Percentiles rank a stretch among this genome's conserved stretches.
These are phyloP conservation scores for Catharus bicknelli DNA, from an alignment of 2,113 vertebrate species.

Conservation along the genomic window DNA sequence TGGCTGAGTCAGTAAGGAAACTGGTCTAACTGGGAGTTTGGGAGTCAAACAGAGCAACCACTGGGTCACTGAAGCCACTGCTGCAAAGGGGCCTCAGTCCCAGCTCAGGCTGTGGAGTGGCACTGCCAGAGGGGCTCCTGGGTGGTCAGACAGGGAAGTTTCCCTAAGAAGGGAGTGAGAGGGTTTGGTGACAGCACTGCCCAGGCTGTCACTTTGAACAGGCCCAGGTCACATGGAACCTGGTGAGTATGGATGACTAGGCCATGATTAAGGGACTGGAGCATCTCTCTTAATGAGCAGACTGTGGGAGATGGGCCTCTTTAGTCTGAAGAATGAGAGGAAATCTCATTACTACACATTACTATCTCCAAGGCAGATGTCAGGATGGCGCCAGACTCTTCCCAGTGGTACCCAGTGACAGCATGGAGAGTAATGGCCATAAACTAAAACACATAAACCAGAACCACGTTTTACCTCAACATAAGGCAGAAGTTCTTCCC, in stretches of 20 bases:
- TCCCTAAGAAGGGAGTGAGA: background rate
- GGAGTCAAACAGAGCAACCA: background rate
- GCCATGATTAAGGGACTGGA: background rate
- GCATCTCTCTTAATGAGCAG: background rate
- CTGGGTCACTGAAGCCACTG: rapidly evolving
- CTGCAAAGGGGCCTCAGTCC: background rate
- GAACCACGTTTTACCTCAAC: rapidly evolving
- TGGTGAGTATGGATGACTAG: background rate
- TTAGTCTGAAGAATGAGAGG: background rate
- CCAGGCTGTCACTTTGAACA: background rate
- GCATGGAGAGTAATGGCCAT: background rate
- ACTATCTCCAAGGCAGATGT: background rate
- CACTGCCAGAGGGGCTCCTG: background rate
- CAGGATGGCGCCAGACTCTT: background rate
- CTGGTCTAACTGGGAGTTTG: background rate
- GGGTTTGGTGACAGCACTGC: rapidly evolving
- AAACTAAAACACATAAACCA: background rate
- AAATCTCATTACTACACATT: background rate
- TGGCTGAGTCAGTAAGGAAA: background rate
- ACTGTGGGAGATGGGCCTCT: background rate
- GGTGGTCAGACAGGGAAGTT: rapidly evolving
- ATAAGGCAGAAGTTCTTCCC: background rate
- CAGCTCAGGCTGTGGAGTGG: background rate
- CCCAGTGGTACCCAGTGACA: background rate
- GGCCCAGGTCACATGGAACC: background rate